phyloP scores from a whole-genome alignment of 2,888 invertebrate genomes.

The Exocentrus adspersus region DNA sequence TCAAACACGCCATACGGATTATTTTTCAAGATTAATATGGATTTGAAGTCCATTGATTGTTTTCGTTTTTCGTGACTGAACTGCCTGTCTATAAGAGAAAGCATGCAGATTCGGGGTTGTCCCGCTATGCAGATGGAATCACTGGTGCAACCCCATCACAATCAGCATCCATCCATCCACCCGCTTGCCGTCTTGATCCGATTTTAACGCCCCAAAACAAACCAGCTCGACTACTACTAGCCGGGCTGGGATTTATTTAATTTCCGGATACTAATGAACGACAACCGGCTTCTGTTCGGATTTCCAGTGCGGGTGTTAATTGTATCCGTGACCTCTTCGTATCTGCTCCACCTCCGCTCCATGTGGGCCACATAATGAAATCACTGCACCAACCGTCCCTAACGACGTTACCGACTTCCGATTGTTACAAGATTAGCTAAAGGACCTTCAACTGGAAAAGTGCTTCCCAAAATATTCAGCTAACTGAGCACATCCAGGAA shows the following conservation, averaged over 20 bases:
- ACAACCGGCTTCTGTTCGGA: constrained; percentile 49
- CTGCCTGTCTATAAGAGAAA: neutral
- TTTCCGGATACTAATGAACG: constrained; percentile 56
- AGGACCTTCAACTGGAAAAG: constrained; percentile 25
- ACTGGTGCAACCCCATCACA: constrained; percentile 41
- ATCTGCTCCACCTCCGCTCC: constrained; percentile 6
- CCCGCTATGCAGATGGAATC: constrained; percentile 38
- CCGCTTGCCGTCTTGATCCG: constrained; percentile 55
- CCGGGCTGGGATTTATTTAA: constrained; percentile 56
- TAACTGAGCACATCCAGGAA: constrained; percentile 25
- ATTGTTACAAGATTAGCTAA: constrained; percentile 25
- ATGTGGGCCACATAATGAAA: constrained; percentile 43
- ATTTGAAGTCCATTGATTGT: no score
- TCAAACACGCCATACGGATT: no score
- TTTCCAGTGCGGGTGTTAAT: constrained; percentile 42
- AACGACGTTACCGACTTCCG: constrained; percentile 32
- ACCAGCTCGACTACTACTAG: constrained; percentile 49
- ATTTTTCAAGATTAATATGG: no score
- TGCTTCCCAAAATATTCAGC: constrained; percentile 22
- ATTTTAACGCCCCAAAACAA: constrained; percentile 53
- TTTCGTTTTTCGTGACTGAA: no score
- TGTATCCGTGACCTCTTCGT: constrained; percentile 40
- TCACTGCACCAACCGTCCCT: constrained; percentile 37
- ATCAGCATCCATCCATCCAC: neutral
- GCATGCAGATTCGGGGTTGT: neutral